Conservation (phyloP, 1,140 invertebrate species). For the Brachionus koreanus region DNA sequence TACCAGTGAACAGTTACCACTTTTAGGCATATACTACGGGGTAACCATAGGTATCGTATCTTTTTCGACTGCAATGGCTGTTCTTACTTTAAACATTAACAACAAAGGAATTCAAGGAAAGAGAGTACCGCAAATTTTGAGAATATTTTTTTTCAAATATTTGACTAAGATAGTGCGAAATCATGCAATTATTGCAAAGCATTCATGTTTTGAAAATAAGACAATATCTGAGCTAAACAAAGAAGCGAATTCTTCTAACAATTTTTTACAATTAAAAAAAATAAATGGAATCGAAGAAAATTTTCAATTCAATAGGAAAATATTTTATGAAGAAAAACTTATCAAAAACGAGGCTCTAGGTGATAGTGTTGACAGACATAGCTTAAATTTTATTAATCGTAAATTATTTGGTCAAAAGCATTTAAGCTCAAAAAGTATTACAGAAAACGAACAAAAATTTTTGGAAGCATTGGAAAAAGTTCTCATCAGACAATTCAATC, state of each 20-base stretch:
- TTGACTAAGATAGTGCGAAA: conserved; percentile 61
- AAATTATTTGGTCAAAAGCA: not conserved
- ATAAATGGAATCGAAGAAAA: not conserved
- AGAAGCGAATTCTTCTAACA: not conserved
- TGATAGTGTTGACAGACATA: not conserved
- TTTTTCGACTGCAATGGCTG: conserved; percentile 77
- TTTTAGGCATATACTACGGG: conserved; percentile 64
- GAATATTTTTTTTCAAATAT: conserved; percentile 65
- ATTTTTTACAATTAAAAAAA: not conserved
- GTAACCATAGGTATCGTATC: conserved; percentile 84
- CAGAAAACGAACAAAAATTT: conserved; percentile 3
- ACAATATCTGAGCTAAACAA: not conserved
- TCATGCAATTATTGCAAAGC: conserved; percentile 51
- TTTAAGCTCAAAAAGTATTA: not conserved
- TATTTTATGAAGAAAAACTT: not conserved
- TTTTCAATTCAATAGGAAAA: not conserved
- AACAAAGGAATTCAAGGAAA: conserved; percentile 75
- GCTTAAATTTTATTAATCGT: not conserved
- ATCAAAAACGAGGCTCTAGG: not conserved
- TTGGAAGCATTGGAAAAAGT: conserved; percentile 31
- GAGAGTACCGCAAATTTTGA: conserved; percentile 69
- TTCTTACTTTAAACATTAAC: conserved; percentile 72
- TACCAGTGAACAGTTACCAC: conserved; percentile 53
- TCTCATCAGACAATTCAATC: conserved; percentile 30
- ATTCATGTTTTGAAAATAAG: not conserved